Base-by-base conservation (phyloP, 2,113 vertebrate species). In the Ochotona princeps region DNA sequence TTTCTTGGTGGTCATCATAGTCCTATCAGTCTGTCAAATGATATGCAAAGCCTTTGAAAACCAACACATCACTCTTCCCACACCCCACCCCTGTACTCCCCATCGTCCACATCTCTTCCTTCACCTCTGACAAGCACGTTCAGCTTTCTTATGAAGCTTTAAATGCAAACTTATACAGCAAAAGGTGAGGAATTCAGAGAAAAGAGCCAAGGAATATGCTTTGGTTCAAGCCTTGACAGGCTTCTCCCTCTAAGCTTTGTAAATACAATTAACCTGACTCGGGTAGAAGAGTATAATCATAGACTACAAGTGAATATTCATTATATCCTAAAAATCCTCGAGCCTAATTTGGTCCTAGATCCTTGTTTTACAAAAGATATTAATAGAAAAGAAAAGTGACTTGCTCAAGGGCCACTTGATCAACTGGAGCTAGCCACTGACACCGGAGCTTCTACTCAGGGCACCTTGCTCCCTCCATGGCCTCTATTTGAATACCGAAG, bases 171-270 rank as follows among this genome's bases (percentile, higher is more conserved):
- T 83, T 49, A 63, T 8, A 44, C 8, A 12, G 11, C 13, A 30
- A 94, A 89, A 20, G 26, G 30, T 92, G 30, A 82, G 10, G 14
- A 1, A 73, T 67, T 67, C 32, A 82, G 1, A 78, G 49, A 23
- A 78, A 91, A 93, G 67, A 87, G 7, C 5, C 69, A 32, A 83
- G n/a, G 54, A 87, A 49, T 61, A 91, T 74, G n/a, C 7, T 32
- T 76, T 74, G 38, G 7, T 32, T 76, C 6, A 83, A 81, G 14
- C 38, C n/a, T 2, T 72, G 61, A 66, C 30, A 82, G 51, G 20
- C 79, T 78, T 66, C 18, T 7, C 44, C 30, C 25, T 70, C n/a
- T 79, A 66, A 82, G 44, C 32, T 17, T 84, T 18, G 10, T 81
- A 90, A 87, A 81, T 81, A 61, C 60, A 2, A 67, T 70, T 87